These are phyloP conservation scores for Mustela nigripes DNA, from an alignment of 2,113 vertebrate genomes.

Conservation along the genomic window DNA sequence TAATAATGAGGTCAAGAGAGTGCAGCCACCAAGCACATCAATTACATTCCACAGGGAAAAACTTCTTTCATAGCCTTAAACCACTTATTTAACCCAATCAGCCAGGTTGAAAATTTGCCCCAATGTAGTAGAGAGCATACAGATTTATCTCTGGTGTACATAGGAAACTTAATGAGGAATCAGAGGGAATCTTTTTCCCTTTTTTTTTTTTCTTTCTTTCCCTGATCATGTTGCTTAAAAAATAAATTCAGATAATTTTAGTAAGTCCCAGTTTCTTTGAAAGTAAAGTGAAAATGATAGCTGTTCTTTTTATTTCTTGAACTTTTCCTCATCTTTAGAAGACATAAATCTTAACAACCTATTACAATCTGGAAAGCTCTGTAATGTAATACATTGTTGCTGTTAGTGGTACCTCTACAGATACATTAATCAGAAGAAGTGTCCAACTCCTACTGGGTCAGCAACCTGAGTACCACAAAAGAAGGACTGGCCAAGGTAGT, in stretches of 20 bases:
- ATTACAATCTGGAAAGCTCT: not conserved
- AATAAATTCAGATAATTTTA: slow-evolving; percentile 3
- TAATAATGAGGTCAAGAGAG: slow-evolving; percentile 7
- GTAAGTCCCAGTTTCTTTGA: not conserved
- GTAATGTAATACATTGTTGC: not conserved
- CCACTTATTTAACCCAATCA: slow-evolving; percentile 17
- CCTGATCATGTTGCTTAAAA: not conserved
- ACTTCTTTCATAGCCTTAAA: not conserved
- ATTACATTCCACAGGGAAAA: not conserved
- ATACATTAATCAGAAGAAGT: not conserved
- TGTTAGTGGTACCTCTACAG: not conserved
- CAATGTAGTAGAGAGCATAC: not conserved
- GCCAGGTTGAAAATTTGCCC: not conserved
- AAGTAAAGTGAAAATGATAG: not conserved
- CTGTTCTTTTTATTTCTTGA: not conserved
- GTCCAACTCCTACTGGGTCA: not conserved
- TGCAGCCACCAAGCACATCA: not conserved
- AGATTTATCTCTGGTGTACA: not conserved
- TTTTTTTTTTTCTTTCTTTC: not conserved
- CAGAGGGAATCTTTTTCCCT: not conserved
- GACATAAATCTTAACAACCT: not conserved
- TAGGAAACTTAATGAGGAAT: not conserved
- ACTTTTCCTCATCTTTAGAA: not conserved
- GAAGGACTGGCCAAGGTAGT: not conserved
- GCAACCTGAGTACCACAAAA: not conserved